These are phyloP conservation scores for Crocidura indochinensis DNA, from an alignment of 2,797 vertebrate genomes.

Conservation along the genomic window DNA sequence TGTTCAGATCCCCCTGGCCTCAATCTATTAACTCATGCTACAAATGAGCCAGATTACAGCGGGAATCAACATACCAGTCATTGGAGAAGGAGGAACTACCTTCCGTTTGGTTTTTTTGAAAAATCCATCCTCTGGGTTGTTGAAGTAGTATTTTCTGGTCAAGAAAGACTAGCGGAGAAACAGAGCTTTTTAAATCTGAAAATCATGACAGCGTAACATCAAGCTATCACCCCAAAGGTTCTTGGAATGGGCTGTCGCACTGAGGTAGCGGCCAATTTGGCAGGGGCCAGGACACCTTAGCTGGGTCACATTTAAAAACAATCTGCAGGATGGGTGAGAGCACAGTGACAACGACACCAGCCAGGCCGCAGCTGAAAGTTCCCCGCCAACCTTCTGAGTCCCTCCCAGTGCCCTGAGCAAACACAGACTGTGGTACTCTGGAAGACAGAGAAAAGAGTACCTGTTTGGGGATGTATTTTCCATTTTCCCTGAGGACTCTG, in stretches of 20 bases:
- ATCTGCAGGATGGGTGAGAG: conserved; percentile 69
- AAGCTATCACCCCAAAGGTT: conserved; percentile 24
- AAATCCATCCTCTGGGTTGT: conserved; percentile 99
- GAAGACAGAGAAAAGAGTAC: conserved; percentile 84
- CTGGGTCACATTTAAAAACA: conserved; percentile 77
- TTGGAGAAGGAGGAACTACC: conserved; percentile 98
- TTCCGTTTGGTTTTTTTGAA: conserved; percentile 99
- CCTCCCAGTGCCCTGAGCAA: conserved; percentile 58
- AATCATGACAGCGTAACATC: conserved; percentile 54
- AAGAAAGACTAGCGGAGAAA: conserved; percentile 95
- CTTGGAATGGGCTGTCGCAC: background rate
- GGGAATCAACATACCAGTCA: conserved; percentile 94
- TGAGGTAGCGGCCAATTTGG: conserved; percentile 58
- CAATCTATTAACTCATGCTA: background rate
- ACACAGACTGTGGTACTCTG: too few species aligned
- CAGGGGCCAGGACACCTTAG: conserved; percentile 69
- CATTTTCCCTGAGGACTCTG: conserved; percentile 99
- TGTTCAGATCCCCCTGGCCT: background rate
- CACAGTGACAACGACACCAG: conserved; percentile 53
- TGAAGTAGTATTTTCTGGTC: conserved; percentile 99
- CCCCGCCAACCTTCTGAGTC: conserved; percentile 22
- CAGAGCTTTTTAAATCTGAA: conserved; percentile 63
- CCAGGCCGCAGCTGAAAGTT: conserved; percentile 1
- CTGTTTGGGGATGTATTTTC: conserved; percentile 99
- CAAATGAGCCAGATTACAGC: conserved; percentile 33